Evolutionary conservation across 2,797 vertebrate genomes (phyloP).

Genomic region (Darevskia nairensis): DNA sequence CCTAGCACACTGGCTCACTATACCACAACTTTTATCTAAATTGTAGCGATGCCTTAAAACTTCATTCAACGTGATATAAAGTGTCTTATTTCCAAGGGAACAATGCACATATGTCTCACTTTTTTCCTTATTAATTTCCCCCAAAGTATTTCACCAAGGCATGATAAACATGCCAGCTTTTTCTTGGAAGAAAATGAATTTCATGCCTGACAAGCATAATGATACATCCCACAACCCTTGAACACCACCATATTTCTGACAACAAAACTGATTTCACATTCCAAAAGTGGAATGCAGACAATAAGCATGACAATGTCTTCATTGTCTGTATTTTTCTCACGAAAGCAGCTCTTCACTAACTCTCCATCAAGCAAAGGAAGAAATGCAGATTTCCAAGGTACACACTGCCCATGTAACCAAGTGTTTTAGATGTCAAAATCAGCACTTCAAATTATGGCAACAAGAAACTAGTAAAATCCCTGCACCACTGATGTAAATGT

Average conservation of each 20-base stretch:
- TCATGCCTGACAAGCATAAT: background rate
- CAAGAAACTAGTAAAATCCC: background rate
- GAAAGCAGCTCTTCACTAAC: background rate
- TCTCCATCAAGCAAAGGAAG: background rate
- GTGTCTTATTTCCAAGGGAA: background rate
- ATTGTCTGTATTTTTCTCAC: background rate
- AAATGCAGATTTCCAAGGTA: background rate
- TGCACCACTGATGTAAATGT: background rate
- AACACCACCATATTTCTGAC: background rate
- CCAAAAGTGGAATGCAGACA: background rate
- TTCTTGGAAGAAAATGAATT: background rate
- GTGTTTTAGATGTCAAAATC: background rate
- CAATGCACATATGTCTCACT: background rate
- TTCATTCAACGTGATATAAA: background rate
- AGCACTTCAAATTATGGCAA: background rate
- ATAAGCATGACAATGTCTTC: background rate
- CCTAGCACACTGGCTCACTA: background rate
- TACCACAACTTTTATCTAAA: background rate
- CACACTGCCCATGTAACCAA: background rate
- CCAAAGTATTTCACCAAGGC: background rate
- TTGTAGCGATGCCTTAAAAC: background rate
- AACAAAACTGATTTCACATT: background rate
- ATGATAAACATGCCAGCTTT: background rate
- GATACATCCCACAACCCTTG: background rate
- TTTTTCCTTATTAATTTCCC: background rate